Conservation (phyloP, 1,140 invertebrate species). For the Cydia strobilella region DNA sequence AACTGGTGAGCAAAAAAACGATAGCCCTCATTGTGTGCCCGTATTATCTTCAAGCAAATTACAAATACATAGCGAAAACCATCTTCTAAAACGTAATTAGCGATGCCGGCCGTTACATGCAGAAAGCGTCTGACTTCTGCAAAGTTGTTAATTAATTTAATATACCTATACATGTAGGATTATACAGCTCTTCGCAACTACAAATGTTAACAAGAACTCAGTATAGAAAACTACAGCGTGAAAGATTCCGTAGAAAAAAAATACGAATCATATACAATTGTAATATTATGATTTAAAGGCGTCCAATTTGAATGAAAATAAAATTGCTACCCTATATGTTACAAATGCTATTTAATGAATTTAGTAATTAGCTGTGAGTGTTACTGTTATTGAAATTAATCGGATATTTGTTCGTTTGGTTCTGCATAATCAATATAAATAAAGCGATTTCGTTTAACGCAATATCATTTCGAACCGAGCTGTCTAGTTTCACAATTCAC, state of each 20-base stretch:
- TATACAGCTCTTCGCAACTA: no score
- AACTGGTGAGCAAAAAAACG: no score
- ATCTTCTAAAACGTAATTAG: conserved; percentile 21
- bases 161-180: background rate
- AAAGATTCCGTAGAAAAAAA: no score
- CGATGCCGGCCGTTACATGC: no score
- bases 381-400: background rate
- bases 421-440: background rate
- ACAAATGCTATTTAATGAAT: background rate
- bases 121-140: conserved; percentile 8
- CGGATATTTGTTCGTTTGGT: background rate
- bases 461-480: background rate
- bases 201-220: no score
- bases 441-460: background rate
- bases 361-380: background rate
- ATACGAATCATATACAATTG: no score
- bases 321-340: no score
- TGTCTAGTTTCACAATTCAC: background rate
- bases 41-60: background rate
- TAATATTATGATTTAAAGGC: no score
- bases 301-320: no score
- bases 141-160: conserved; percentile 17
- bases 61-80: background rate
- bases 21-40: no score
- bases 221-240: no score